Evolutionary conservation across 2,113 vertebrate genomes (phyloP).

Genomic region (Upupa epops): DNA sequence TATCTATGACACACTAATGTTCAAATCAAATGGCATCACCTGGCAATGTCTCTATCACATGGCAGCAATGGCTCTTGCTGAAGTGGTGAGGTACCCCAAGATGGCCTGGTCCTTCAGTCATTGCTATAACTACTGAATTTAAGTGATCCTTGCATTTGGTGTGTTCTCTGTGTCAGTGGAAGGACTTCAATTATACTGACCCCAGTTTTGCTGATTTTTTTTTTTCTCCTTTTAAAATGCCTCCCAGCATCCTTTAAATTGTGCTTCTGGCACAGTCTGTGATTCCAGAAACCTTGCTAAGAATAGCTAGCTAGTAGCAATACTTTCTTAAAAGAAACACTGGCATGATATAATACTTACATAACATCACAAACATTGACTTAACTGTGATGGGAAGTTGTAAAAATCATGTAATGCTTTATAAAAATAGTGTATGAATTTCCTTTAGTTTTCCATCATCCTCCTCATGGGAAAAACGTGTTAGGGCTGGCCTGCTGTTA

Average conservation of each 20-base stretch:
- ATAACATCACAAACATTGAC: background rate
- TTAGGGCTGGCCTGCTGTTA: background rate
- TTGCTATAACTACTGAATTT: background rate
- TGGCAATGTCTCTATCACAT: no score
- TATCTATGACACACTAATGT: no score
- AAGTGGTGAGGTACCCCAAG: no score
- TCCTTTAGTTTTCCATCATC: background rate
- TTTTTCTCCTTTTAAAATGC: background rate
- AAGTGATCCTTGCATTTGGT: background rate
- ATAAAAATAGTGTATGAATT: background rate
- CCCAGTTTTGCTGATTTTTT: background rate
- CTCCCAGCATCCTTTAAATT: background rate
- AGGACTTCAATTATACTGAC: background rate
- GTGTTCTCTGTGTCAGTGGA: background rate
- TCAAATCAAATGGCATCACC: no score
- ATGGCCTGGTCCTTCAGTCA: background rate
- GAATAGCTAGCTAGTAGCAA: conserved; percentile 17
- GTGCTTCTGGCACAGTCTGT: background rate
- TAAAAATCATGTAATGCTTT: conserved; percentile 3
- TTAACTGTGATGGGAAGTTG: background rate
- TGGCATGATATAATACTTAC: background rate
- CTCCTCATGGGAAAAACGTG: background rate
- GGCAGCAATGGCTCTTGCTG: no score
- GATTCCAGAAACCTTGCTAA: conserved; percentile 36
- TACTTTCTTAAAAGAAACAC: background rate